phyloP scores from a whole-genome alignment of 2,888 invertebrate species.

The Selenia dentaria region DNA sequence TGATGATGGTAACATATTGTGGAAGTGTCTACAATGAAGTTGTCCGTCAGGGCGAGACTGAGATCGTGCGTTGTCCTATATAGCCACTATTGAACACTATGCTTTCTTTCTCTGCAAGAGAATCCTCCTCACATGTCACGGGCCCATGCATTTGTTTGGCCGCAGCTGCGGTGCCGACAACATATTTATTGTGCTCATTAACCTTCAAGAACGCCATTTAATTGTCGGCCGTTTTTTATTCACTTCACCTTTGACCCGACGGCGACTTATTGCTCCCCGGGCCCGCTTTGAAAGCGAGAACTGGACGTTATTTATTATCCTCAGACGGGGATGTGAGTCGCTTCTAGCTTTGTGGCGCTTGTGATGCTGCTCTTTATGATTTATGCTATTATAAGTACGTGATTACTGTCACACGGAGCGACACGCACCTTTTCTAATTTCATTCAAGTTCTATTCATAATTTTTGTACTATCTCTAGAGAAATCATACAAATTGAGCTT shows the following conservation, averaged over 20 bases:
- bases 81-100: slow-evolving; percentile 36
- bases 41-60: slow-evolving; percentile 59
- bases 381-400: slow-evolving; percentile 76
- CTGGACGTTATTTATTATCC: slow-evolving; percentile 81
- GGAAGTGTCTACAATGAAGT: slow-evolving; percentile 69
- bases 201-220: slow-evolving; percentile 85
- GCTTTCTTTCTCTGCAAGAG: slow-evolving; percentile 27
- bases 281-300: slow-evolving; percentile 80
- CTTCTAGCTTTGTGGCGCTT: slow-evolving; percentile 80
- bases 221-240: slow-evolving; percentile 85
- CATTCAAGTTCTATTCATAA: slow-evolving; percentile 17
- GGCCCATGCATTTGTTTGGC: slow-evolving; percentile 77
- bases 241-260: slow-evolving; percentile 82
- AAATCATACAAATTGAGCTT: slow-evolving; percentile 10
- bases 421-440: slow-evolving; percentile 32
- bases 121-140: slow-evolving; percentile 79
- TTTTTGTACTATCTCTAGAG: slow-evolving; percentile 9
- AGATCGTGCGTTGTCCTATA: slow-evolving; percentile 41
- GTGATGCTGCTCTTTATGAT: slow-evolving; percentile 74
- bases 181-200: slow-evolving; percentile 85
- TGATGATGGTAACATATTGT: slow-evolving; percentile 52
- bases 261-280: slow-evolving; percentile 82
- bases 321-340: slow-evolving; percentile 75
- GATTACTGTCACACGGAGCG: slow-evolving; percentile 66
- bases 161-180: slow-evolving; percentile 83